phyloP scores from a whole-genome alignment of 2,797 vertebrate species.

The Meda fulgida region DNA sequence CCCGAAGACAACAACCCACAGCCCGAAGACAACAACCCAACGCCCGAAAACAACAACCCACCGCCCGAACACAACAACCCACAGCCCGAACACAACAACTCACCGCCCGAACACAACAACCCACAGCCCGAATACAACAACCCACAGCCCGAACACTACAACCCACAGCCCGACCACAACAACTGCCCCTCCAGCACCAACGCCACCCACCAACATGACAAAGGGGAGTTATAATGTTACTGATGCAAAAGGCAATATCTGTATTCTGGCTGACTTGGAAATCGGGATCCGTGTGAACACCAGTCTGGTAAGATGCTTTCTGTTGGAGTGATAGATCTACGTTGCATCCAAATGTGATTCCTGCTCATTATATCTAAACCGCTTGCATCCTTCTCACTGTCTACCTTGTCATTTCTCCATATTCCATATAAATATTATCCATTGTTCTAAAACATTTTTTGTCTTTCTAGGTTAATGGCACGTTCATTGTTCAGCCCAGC shows the following conservation, averaged over 20 bases:
- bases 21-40: too few relatives aligned
- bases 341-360: neutral
- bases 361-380: neutral
- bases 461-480: conserved; percentile 59
- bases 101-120: too few relatives aligned
- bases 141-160: neutral
- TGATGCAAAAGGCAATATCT: neutral
- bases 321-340: neutral
- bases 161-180: fast-evolving
- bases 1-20: too few relatives aligned
- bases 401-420: neutral
- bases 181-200: conserved; percentile 55
- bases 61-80: too few relatives aligned
- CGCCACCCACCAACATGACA: conserved; percentile 53
- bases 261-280: conserved; percentile 64
- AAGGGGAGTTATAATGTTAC: conserved; percentile 66
- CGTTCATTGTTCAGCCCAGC: conserved; percentile 69
- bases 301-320: conserved; percentile 60
- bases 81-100: too few relatives aligned
- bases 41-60: too few relatives aligned
- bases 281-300: conserved; percentile 67
- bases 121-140: too few relatives aligned
- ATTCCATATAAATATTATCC: neutral
- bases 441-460: neutral
- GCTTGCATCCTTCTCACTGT: neutral